These are phyloP conservation scores for Cheilinus undulatus DNA, from an alignment of 2,113 vertebrate species.

Conservation along the genomic window DNA sequence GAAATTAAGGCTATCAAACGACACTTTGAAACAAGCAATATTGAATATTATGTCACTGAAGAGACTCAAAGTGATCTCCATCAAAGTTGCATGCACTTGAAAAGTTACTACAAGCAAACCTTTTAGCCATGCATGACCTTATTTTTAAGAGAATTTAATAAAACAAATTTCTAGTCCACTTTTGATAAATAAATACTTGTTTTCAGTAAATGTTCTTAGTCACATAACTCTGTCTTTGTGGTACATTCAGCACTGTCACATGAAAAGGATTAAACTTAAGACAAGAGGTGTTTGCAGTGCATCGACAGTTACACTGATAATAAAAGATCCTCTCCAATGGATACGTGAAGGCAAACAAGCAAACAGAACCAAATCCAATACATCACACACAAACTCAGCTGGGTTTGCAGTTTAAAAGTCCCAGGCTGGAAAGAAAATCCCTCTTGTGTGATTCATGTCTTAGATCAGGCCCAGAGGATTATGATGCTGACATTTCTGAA, in stretches of 20 bases:
- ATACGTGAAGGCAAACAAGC: not conserved
- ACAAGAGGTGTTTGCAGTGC: conserved; percentile 7
- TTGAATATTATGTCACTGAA: too few relatives aligned
- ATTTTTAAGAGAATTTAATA: too few relatives aligned
- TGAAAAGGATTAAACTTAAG: conserved; percentile 19
- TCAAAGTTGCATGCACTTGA: not conserved
- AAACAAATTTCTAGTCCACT: too few relatives aligned
- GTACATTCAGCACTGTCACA: not conserved
- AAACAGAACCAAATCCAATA: not conserved
- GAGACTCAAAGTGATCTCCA: not conserved
- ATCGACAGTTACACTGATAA: not conserved
- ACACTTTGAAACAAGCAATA: not conserved
- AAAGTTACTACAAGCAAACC: too few relatives aligned
- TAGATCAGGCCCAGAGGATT: conserved; percentile 10
- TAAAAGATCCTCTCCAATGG: not conserved
- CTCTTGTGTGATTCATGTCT: conserved; percentile 2
- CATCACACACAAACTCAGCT: not conserved
- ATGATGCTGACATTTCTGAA: conserved; percentile 24
- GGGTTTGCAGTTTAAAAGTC: conserved; percentile 7
- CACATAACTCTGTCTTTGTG: not conserved
- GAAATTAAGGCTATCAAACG: not conserved
- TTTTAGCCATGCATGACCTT: not conserved
- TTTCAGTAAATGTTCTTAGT: too few relatives aligned
- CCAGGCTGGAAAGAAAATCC: conserved; percentile 2
- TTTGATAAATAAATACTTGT: too few relatives aligned